phyloP scores from a whole-genome alignment of 2,797 vertebrate genomes.

The Gobio occitaniae region DNA sequence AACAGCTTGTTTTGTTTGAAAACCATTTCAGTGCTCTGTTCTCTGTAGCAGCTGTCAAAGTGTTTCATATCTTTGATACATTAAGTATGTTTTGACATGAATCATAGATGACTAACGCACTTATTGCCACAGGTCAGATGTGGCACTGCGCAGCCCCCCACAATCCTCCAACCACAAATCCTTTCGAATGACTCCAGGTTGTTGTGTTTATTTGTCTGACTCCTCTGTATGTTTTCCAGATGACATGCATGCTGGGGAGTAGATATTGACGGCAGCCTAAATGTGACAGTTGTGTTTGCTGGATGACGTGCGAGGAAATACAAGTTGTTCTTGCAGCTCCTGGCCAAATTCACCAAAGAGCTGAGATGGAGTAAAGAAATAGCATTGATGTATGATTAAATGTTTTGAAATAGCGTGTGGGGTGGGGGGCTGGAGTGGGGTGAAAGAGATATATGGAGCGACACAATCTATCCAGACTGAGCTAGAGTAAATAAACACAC shows the following conservation, averaged over 20 bases:
- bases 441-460: constrained; percentile 20
- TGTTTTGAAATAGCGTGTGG: constrained; percentile 39
- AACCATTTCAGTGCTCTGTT: constrained; percentile 70
- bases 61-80: constrained; percentile 85
- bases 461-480: constrained; percentile 45
- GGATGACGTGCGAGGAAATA: constrained; percentile 49
- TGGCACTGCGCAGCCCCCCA: constrained; percentile 37
- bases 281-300: constrained; percentile 51
- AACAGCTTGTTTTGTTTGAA: constrained; percentile 87
- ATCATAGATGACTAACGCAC: constrained; percentile 55
- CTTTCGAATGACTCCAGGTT: constrained; percentile 59
- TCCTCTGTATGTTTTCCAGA: constrained; percentile 53
- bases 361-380: constrained; percentile 37
- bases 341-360: constrained; percentile 45
- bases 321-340: constrained; percentile 35
- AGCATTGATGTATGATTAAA: constrained; percentile 52
- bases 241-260: constrained; percentile 31
- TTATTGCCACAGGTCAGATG: constrained; percentile 55
- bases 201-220: constrained; percentile 60
- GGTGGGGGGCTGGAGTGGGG: not conserved
- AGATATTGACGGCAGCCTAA: constrained; percentile 50
- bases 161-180: constrained; percentile 43
- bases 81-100: constrained; percentile 58
- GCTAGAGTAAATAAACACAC: constrained; percentile 54
- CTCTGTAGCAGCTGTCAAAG: constrained; percentile 78